Base-by-base conservation (phyloP, 2,888 invertebrate species). In the Nemurella pictetii region DNA sequence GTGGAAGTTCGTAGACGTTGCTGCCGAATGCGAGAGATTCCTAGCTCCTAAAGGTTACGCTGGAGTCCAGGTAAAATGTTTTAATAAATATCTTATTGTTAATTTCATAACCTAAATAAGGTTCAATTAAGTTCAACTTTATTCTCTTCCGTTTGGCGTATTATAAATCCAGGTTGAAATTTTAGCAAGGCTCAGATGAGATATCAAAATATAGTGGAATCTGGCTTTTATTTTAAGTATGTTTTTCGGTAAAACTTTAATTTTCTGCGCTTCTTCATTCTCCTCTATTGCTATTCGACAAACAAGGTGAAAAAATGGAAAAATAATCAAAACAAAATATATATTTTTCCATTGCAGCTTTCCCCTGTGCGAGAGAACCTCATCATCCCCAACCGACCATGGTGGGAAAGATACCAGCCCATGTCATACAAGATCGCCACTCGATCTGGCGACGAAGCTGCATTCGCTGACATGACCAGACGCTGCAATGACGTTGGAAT, bases 301-400 rank as follows among this genome's bases (percentile, higher is more conserved):
- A n/a, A n/a, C n/a, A n/a, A n/a, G n/a, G n/a, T n/a, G n/a, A n/a
- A n/a, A n/a, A n/a, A n/a, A n/a, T n/a, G n/a, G n/a, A n/a, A n/a
- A n/a, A n/a, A n/a, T n/a, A 55, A 55, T 7, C 15, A 12, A 15
- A 20, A 55, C 15, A 2, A 2, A 3, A 15, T 12, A 7, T 55
- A 55, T 55, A 7, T 55, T 55, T 55, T 55, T 12, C n/a, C n/a
- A n/a, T 55, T 55, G 12, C 87, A 95, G 95, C 92, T 95, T 5
- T 96, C 96, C 0, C 96, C 96, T 9, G 93, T 94, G 0, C 94
- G 93, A 87, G 96, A 96, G 89, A 95, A 96, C 88, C 89, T 94
- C 36, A 90, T 94, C 0, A 90, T 95, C 73, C 55, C 55, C 55
- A 91, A 92, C 36, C 85, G 88, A 0, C 89, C 91, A 0, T 92